Conservation (phyloP, 2,113 vertebrate genomes). For the Microcebus lehilahytsara region DNA sequence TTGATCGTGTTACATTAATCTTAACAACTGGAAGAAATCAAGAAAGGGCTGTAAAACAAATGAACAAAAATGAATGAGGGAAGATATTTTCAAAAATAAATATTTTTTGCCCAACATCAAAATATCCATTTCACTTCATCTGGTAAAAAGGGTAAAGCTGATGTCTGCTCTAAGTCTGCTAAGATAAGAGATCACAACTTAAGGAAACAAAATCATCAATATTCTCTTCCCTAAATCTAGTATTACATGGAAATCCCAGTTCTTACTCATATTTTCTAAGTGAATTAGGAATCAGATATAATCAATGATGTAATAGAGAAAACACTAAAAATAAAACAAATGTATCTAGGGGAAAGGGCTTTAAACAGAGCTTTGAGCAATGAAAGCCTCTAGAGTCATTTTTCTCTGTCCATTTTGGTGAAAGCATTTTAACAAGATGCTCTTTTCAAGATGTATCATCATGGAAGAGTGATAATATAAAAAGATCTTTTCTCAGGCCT, state of each 20-base stretch:
- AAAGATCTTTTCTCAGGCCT: background rate
- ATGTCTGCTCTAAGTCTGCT: background rate
- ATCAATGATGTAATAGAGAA: conserved; percentile 47
- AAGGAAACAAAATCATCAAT: background rate
- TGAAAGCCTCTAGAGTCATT: background rate
- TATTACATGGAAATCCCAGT: conserved; percentile 8
- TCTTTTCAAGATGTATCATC: background rate
- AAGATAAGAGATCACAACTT: background rate
- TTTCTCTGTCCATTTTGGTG: background rate
- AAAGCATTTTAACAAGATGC: conserved; percentile 16
- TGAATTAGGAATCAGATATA: conserved; percentile 63
- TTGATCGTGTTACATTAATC: background rate
- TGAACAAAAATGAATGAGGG: background rate
- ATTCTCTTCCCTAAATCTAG: conserved; percentile 5
- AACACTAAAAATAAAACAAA: conserved; percentile 57
- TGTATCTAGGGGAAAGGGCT: background rate
- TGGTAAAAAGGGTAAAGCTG: background rate
- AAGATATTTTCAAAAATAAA: conserved; percentile 5
- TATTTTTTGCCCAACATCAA: background rate
- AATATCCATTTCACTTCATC: background rate
- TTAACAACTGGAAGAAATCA: background rate
- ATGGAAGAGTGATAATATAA: background rate
- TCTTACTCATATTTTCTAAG: conserved; percentile 35
- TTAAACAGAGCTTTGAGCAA: background rate
- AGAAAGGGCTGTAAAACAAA: background rate